Percentiles rank a stretch among this genome's conserved stretches.
Conservation (phyloP, 2,113 vertebrate genomes). For the Ornithorhynchus anatinus region DNA sequence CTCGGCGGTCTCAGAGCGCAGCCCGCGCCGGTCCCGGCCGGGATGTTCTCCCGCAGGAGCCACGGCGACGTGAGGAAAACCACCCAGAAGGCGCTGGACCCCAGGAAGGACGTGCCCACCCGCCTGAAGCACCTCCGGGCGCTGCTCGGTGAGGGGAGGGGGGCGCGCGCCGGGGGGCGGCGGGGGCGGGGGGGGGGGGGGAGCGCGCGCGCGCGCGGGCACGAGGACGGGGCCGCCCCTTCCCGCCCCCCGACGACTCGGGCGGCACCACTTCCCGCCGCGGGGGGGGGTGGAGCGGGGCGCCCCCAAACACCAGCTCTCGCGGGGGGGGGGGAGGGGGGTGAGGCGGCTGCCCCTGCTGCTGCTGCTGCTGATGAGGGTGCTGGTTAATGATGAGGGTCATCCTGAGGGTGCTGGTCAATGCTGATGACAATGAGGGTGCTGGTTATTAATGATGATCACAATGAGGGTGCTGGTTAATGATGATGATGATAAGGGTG, state of each 20-base stretch:
- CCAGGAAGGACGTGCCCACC: conserved; percentile 94
- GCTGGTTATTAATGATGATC: too few species aligned
- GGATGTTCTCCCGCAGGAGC: conserved; percentile 93
- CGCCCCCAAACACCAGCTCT: neutral
- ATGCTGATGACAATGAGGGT: too few species aligned
- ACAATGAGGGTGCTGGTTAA: too few species aligned
- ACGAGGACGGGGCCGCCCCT: too few species aligned
- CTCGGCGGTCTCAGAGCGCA: too few species aligned
- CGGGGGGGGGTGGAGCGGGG: neutral
- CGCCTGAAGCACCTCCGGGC: conserved; percentile 94
- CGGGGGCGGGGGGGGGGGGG: neutral
- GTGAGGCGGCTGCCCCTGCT: neutral
- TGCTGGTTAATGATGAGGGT: too few species aligned
- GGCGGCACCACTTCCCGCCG: neutral
- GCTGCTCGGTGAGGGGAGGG: conserved; percentile 84
- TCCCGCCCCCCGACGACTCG: neutral
- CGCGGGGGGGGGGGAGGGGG: neutral
- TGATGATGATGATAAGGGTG: too few species aligned
- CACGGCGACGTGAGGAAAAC: conserved; percentile 98
- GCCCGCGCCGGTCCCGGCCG: too few species aligned
- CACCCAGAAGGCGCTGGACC: conserved; percentile 98
- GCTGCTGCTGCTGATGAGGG: too few species aligned
- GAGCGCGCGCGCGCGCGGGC: neutral
- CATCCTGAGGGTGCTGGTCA: too few species aligned
- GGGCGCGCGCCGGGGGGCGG: neutral